Evolutionary conservation across 2,888 invertebrate species (phyloP), one percentile per base, ranked within the genome.

Genomic region (Zelleria hepariella): DNA sequence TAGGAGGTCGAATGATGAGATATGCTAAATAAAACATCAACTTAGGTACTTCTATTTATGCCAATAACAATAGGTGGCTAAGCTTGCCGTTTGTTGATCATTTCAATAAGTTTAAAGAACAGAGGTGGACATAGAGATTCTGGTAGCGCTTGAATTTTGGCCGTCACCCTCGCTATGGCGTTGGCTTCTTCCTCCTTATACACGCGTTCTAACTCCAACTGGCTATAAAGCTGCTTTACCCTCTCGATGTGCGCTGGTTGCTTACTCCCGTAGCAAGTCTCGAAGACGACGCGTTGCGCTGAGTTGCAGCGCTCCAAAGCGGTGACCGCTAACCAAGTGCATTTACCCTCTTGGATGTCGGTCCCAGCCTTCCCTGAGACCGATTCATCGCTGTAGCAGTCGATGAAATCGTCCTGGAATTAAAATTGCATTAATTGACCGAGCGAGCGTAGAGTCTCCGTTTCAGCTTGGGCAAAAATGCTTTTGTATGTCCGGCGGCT

Each of bases 321-420:
- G 8, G 93, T 92, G 6, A 95, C 94, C 2, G 94, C 91, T 58
- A 96, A 80, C 97, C 97, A 97, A 1, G 95, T 91, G 77, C 96
- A 97, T 80, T 97, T 97, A 55, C 95, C 95, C 68, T 96, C 95
- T 54, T 57, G 57, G 15, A 62, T 62, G 25, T 62, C 62, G 3
- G 62, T 60, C 20, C 60, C 47, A 57, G 6, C 51, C 57, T 66
- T 67, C 23, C 64, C 8, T 2, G 63, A 59, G 53, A 55, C 61
- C 20, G 59, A 58, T 71, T 97, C 96, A 92, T 95, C 92, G 0
- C 96, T 97, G 76, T 93, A 98, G 71, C 95, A 95, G 75, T 97
- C 97, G 49, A 96, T 81, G 77, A 91, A 96, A 75, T 96, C 96
- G 74, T 96, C 95, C 90, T 93, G 78, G n/a, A 69, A 68, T n/a